phyloP scores from a whole-genome alignment of 2,113 vertebrate genomes.

The Falcunculus frontatus region DNA sequence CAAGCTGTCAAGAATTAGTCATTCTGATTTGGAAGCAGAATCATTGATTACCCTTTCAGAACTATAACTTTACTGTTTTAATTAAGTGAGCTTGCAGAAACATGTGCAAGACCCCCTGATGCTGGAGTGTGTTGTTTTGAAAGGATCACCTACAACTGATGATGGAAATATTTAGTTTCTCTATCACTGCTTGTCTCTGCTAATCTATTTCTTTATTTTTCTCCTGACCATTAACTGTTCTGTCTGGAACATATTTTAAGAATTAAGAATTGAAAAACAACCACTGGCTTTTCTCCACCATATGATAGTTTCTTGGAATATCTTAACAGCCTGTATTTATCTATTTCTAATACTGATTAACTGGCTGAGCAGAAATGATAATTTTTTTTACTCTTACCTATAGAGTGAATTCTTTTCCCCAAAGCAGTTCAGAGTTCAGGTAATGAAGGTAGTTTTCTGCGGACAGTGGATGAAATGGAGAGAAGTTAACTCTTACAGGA shows the following conservation, averaged over 20 bases:
- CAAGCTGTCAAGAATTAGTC: background rate
- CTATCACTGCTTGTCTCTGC: background rate
- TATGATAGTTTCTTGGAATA: background rate
- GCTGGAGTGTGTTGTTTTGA: background rate
- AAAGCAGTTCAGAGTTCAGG: background rate
- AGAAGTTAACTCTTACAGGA: background rate
- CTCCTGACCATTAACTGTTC: background rate
- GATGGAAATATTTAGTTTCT: background rate
- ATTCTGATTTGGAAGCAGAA: background rate
- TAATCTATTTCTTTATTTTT: background rate
- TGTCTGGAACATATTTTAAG: background rate
- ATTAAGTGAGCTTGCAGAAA: background rate
- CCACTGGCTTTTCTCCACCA: background rate
- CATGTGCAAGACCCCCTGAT: background rate
- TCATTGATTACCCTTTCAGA: background rate
- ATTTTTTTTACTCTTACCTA: background rate
- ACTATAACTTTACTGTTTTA: background rate
- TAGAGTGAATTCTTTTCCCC: background rate
- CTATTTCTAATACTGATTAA: background rate
- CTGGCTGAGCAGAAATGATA: background rate
- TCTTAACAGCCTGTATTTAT: background rate
- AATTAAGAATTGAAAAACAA: background rate
- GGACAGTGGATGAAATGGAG: background rate
- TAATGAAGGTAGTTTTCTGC: background rate
- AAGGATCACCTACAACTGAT: background rate